Evolutionary conservation across 1,140 invertebrate species (phyloP), one percentile per base, ranked within the genome.

Genomic region (Lamellibrachia luymesi): DNA sequence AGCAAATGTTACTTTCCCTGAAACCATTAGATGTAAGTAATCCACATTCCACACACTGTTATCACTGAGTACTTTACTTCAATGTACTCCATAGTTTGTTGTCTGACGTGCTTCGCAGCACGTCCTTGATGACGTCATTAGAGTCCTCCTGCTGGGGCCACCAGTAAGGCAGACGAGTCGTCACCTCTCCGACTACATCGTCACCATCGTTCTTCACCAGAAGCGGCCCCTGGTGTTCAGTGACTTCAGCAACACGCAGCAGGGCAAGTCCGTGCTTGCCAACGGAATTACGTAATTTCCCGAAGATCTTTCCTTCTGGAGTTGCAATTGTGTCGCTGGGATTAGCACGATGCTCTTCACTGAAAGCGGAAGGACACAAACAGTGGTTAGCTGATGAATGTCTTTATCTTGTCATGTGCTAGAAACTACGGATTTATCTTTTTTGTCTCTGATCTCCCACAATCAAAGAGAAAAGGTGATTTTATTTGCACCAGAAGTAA

Each of bases 221-320:
- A 38, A 94, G 50, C 51, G 80, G 4, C 8, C 52, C 92, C 52
- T 80, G 64, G 64, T 90, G 49, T 50, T 91, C 91, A 6, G 90
- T 13, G 2, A 89, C 52, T n/a, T 94, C 93, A 25, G 52, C 51
- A 6, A 94, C 38, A 49, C 93, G 92, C 50, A 94, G 51, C 38
- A 94, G 89, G 7, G 90, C 93, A n/a, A 94, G n/a, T 27, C 93
- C 93, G 50, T 92, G 50, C 51, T 49, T 25, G 22, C 89, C 92
- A 13, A 51, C n/a, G 13, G 50, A 27, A 25, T 92, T 93, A 17
- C 91, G 27, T 4, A 94, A 92, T 51, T 93, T 94, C n/a, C 93
- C 93, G 56, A 90, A 93, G 8, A 13, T 90, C 89, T 93, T 94
- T 56, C 90, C 91, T 2, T 90, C 38, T 17, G 92, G 7, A 50